Conservation (phyloP, 2,888 invertebrate species). For the Cephus sareptanus region DNA sequence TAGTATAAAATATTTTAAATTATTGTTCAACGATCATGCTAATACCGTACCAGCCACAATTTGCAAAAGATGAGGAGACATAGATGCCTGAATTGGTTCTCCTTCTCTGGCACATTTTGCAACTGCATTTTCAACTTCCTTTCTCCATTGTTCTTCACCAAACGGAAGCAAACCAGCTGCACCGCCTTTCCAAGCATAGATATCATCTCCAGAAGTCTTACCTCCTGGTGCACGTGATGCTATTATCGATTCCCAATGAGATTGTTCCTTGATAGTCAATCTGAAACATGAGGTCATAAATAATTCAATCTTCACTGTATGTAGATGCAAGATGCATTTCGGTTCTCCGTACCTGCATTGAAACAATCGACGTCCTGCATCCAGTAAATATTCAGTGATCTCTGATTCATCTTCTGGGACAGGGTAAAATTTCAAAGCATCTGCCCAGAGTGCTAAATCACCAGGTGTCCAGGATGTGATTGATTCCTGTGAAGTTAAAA, state of each 20-base stretch:
- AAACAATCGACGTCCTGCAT: constrained; percentile 52
- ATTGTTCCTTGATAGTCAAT: constrained; percentile 40
- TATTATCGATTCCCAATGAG: constrained; percentile 48
- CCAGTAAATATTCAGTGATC: constrained; percentile 44
- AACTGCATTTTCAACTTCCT: constrained; percentile 51
- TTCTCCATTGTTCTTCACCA: constrained; percentile 52
- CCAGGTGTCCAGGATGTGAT: constrained; percentile 46
- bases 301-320: background rate
- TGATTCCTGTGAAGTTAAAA: constrained; percentile 32
- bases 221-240: constrained; percentile 35
- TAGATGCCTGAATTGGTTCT: constrained; percentile 49
- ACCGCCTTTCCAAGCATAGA: constrained; percentile 53
- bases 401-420: constrained; percentile 40
- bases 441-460: constrained; percentile 55
- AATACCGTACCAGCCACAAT: constrained; percentile 44
- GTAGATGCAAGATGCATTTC: background rate
- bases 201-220: constrained; percentile 32
- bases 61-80: constrained; percentile 52
- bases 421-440: constrained; percentile 51
- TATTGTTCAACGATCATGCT: background rate
- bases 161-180: constrained; percentile 37
- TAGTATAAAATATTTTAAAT: background rate
- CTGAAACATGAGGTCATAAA: constrained; percentile 21
- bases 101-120: constrained; percentile 57
- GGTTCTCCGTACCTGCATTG: constrained; percentile 40